Conservation (phyloP, 1,140 invertebrate species). For the Drosophila fuyamai region DNA sequence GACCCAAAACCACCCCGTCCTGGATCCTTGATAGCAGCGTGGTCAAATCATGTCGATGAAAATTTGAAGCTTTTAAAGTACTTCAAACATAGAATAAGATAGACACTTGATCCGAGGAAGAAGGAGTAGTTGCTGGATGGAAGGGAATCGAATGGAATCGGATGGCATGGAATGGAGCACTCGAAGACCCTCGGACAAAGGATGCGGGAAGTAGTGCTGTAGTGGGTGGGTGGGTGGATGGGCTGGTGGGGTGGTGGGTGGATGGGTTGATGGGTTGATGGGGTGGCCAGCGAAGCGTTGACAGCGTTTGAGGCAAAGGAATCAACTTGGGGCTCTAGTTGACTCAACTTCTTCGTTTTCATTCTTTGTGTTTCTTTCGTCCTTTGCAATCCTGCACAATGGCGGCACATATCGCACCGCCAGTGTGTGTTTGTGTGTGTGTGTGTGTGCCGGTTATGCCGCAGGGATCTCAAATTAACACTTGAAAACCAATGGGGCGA, state of each 20-base stretch:
- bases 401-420: conserved; percentile 15
- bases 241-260: not conserved
- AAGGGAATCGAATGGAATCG: not conserved
- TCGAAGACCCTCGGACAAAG: conserved; percentile 12
- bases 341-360: conserved; percentile 28
- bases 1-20: not conserved
- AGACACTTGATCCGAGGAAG: conserved; percentile 24
- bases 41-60: conserved; percentile 20
- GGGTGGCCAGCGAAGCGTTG: conserved; percentile 8
- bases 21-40: not conserved
- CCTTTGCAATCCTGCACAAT: conserved; percentile 28
- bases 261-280: not conserved
- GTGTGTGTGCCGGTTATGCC: conserved; percentile 44
- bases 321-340: conserved; percentile 36
- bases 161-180: conserved; percentile 17
- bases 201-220: not conserved
- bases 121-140: not conserved
- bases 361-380: conserved; percentile 25
- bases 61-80: conserved; percentile 55
- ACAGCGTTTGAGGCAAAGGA: conserved; percentile 49
- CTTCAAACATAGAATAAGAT: conserved; percentile 34
- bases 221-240: not conserved
- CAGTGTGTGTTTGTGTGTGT: conserved; percentile 4
- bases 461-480: conserved; percentile 71
- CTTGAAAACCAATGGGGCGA: conserved; percentile 64